Base-by-base conservation (phyloP, 2,113 vertebrate species). In the Tetrax tetrax region DNA sequence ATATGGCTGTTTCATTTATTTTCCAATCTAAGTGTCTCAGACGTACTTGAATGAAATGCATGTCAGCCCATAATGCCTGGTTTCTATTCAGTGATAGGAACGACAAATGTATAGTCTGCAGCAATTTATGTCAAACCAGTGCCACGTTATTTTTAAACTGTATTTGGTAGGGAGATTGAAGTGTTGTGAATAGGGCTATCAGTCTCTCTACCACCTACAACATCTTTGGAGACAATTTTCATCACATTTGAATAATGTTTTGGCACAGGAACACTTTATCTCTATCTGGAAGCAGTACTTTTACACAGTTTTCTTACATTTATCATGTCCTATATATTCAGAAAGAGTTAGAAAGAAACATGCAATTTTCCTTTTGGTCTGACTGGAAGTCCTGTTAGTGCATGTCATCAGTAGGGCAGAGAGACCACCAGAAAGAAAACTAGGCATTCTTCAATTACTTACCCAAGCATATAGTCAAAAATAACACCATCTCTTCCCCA, bases 171-270 rank as follows among this genome's bases (percentile, higher is more conserved):
- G 16, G 81, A 93, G 66, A 95, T 74, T 95, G 93, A 95, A 93
- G 84, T 80, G 75, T 91, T 96, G 50, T 93, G 95, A 96, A 95
- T 76, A 83, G 50, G 77, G 33, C 59, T 78, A 90, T 96, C 94
- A 91, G 89, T 94, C 89, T 96, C 59, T 72, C 75, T 85, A 70
- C 77, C 87, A 91, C 70, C 81, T 93, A 95, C 53, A 68, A 21
- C 20, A 72, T 89, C 60, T 94, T 89, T 54, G 66, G 37, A 93
- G 89, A 91, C 66, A 87, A 95, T 96, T 95, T 93, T 89, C 89
- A 93, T 97, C 78, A 82, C 29, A 94, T 96, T 92, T 94, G 65
- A 93, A 96, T 92, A 96, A 89, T 66, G 54, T 89, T 96, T 93
- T 95, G 74, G 86, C 53, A 78, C 24, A 68, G 48, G 15, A 90